Evolutionary conservation across 2,113 vertebrate genomes (phyloP).

Genomic region (Dissostichus mawsoni): DNA sequence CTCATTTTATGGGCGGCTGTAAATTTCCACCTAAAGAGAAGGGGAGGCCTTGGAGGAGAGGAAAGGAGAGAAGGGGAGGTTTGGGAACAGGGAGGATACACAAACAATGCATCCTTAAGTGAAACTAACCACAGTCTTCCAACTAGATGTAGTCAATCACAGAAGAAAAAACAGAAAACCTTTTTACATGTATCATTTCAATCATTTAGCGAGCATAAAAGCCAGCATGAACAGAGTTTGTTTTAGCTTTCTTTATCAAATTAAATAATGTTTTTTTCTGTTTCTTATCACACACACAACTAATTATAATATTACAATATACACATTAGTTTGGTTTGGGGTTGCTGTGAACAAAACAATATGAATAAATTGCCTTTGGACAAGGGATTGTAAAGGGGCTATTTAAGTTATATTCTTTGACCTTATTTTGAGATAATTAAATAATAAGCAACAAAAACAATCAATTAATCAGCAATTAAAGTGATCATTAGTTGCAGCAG

Average conservation of each 20-base stretch:
- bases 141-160: neutral
- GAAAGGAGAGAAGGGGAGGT: slow-evolving; percentile 20
- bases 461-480: neutral
- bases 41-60: slow-evolving; percentile 67
- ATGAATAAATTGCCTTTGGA: neutral
- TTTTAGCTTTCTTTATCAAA: neutral
- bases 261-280: neutral
- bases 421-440: neutral
- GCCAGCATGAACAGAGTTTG: neutral
- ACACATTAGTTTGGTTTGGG: neutral
- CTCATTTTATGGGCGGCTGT: slow-evolving; percentile 77
- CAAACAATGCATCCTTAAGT: neutral
- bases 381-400: neutral
- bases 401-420: neutral
- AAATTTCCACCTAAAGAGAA: slow-evolving; percentile 74
- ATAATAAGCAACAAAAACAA: neutral
- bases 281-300: neutral
- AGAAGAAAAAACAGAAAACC: neutral
- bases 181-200: neutral
- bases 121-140: neutral
- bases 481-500: neutral
- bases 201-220: neutral
- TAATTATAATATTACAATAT: neutral
- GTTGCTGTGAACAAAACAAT: neutral
- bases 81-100: slow-evolving; percentile 1